Conservation (phyloP, 2,113 vertebrate species). For the Phyllostomus hastatus region DNA sequence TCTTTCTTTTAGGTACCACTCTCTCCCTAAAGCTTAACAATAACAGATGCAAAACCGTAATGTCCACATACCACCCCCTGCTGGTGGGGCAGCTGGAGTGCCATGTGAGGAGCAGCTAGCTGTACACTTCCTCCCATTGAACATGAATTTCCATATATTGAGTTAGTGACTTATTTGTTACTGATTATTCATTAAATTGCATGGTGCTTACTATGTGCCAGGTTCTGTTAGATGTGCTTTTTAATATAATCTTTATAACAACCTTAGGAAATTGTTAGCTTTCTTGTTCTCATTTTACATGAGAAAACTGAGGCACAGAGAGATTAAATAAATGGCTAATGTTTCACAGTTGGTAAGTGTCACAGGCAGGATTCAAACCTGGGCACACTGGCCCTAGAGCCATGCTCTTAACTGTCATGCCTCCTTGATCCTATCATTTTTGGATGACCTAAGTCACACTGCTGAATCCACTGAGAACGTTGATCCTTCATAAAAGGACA, state of each 20-base stretch:
- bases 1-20: neutral
- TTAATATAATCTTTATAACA: neutral
- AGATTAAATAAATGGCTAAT: neutral
- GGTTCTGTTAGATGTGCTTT: neutral
- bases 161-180: neutral
- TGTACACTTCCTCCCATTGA: neutral
- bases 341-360: neutral
- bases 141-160: neutral
- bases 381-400: neutral
- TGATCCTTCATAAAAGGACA: neutral
- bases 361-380: neutral
- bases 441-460: neutral
- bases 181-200: conserved; percentile 16
- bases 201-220: neutral
- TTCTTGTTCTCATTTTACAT: neutral
- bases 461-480: neutral
- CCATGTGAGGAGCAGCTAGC: too few species aligned
- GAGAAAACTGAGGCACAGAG: neutral
- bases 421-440: neutral
- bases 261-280: neutral
- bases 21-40: neutral
- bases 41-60: neutral
- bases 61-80: neutral
- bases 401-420: neutral
- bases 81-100: neutral